Percentiles rank a stretch among this genome's conserved stretches.
Evolutionary conservation across 2,113 vertebrate species (phyloP).

Genomic region (Mesoclemmys tuberculata): DNA sequence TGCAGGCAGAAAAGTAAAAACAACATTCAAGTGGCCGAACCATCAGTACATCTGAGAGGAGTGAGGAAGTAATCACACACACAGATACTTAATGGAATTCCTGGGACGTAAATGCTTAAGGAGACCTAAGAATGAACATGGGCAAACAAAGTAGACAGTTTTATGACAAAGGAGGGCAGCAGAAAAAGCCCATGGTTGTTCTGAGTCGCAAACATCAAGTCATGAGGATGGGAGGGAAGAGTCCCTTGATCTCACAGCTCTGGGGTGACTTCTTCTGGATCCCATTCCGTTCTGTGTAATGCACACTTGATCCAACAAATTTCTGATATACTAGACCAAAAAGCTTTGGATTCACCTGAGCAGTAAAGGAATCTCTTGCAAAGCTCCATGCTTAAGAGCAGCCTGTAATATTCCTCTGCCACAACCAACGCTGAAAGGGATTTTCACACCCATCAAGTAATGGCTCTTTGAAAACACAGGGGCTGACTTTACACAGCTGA

Average conservation of each 20-base stretch:
- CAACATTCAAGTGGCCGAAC: background rate
- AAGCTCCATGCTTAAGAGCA: background rate
- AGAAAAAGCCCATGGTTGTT: slow-evolving; percentile 7
- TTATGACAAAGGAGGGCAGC: slow-evolving; percentile 1
- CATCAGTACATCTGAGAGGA: background rate
- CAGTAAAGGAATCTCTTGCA: background rate
- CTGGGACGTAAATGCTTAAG: background rate
- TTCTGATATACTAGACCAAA: background rate
- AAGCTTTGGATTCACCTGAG: background rate
- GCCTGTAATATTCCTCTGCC: background rate
- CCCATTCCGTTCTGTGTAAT: background rate
- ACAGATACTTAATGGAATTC: background rate
- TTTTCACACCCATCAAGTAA: fast-evolving
- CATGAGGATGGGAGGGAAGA: background rate
- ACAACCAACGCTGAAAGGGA: background rate
- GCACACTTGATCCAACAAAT: background rate
- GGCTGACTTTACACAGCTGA: background rate
- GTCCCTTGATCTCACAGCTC: background rate
- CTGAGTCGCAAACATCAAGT: background rate
- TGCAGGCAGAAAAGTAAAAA: background rate
- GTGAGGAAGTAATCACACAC: background rate
- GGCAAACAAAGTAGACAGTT: slow-evolving; percentile 16
- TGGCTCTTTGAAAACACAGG: background rate
- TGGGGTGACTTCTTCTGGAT: background rate
- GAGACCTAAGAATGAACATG: background rate